Percentiles rank a stretch among this genome's conserved stretches.
Conservation (phyloP, 2,113 vertebrate species). For the Python bivittatus region DNA sequence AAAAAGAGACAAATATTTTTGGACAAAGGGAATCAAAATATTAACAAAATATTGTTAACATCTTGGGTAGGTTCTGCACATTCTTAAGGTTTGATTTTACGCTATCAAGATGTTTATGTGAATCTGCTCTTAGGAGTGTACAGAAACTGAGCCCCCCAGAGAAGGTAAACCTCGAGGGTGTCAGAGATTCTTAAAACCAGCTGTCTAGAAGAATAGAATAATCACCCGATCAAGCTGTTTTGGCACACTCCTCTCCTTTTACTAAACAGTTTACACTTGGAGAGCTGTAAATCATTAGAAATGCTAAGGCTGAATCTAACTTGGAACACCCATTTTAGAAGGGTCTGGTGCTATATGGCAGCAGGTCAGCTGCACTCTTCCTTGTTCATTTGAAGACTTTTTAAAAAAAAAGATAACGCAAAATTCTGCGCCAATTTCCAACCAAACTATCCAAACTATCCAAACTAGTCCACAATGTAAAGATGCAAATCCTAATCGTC, state of each 20-base stretch:
- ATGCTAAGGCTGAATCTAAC: background rate
- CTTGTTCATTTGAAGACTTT: background rate
- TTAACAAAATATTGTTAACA: background rate
- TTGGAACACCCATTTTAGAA: background rate
- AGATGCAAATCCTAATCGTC: background rate
- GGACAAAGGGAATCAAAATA: background rate
- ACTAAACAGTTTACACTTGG: constrained; percentile 17
- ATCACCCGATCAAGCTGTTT: background rate
- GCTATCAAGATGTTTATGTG: background rate
- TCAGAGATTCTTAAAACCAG: background rate
- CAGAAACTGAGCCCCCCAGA: background rate
- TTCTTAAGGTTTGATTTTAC: background rate
- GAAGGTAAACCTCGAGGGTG: background rate
- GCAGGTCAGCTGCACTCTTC: background rate
- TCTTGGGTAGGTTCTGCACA: background rate
- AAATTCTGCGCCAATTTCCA: background rate
- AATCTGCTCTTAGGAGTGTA: background rate
- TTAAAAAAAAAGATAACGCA: background rate
- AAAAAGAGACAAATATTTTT: background rate
- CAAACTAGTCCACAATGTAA: background rate
- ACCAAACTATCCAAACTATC: too few species aligned
- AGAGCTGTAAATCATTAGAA: background rate
- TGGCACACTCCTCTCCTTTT: background rate
- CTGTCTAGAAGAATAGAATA: background rate
- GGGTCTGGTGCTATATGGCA: background rate